Base-by-base conservation (phyloP, 2,113 vertebrate genomes). In the Nibea albiflora region DNA sequence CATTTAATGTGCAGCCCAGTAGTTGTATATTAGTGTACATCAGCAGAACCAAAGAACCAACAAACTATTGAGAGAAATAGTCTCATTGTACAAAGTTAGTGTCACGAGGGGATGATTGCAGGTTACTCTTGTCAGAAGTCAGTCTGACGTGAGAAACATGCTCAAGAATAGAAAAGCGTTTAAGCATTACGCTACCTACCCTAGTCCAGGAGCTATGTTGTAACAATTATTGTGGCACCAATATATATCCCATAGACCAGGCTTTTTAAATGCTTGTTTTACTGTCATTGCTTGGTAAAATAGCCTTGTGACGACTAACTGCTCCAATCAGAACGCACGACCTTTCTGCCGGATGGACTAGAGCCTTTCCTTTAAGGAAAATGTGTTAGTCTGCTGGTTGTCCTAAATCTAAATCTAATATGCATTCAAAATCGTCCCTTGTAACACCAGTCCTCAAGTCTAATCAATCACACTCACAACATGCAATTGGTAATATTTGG, bases 401-500 rank as follows among this genome's bases (percentile, higher is more conserved):
- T 15, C 26, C 56, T 8, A n/a, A n/a, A n/a, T n/a, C n/a, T 63
- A 8, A 71, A 71, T 63, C 22, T 52, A 24, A 19, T 9, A 42
- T 61, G 22, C 2, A 5, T 5, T 46, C n/a, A 14, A 17, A 62
- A 39, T 35, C 1, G 4, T 15, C 19, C 12, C 5, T 42, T 15
- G 3, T 15, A 20, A 70, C 14, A 24, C 4, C 2, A 2, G 52
- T 12, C 2, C 26, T 39, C 7, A 11, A 20, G 8, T 49, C 15
- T 22, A 53, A 16, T n/a, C 44, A 57, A 15, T 52, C 20, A 9
- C 15, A 7, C 69, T 83, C 66, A 58, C 39, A 63, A 35, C 2
- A 22, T 19, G 63, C 47, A 49, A 49, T n/a, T 53, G 15, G 15
- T 0, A 16, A 16, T 15, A 44, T 90, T 88, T 81, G 85, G 85